A percentile compares a stretch with the other conserved stretches of the same genome.
phyloP scores from a whole-genome alignment of 2,113 vertebrate genomes.

The Podarcis raffonei region DNA sequence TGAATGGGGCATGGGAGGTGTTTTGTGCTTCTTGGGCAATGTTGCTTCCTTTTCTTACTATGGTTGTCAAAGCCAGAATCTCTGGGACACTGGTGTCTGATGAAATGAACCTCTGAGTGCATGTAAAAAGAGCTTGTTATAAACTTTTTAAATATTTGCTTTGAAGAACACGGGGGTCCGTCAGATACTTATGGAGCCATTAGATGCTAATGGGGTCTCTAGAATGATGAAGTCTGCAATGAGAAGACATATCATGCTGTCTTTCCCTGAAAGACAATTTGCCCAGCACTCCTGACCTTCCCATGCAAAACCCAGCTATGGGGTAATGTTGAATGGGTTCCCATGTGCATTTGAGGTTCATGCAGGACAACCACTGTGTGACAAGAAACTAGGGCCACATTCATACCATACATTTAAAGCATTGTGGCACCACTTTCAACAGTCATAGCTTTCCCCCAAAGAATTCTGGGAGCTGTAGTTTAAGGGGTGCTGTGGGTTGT shows the following conservation, averaged over 20 bases:
- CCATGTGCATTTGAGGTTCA: not conserved
- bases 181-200: not conserved
- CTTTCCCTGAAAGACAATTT: not conserved
- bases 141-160: constrained; percentile 16
- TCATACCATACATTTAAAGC: too few species aligned
- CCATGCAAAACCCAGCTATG: not conserved
- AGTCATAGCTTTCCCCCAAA: too few species aligned
- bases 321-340: not conserved
- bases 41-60: constrained; percentile 25
- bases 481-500: too few species aligned
- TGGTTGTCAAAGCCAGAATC: constrained; percentile 30
- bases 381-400: not conserved
- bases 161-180: not conserved
- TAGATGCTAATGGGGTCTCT: too few species aligned
- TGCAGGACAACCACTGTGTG: not conserved
- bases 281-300: not conserved
- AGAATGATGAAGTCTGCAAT: not conserved
- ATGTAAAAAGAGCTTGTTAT: not conserved
- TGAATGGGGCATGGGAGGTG: not conserved
- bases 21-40: constrained; percentile 31
- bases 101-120: not conserved
- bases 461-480: too few species aligned
- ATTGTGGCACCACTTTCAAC: too few species aligned
- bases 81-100: not conserved
- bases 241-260: not conserved